Evolutionary conservation across 2,113 vertebrate species (phyloP).

Genomic region (Neofelis nebulosa): DNA sequence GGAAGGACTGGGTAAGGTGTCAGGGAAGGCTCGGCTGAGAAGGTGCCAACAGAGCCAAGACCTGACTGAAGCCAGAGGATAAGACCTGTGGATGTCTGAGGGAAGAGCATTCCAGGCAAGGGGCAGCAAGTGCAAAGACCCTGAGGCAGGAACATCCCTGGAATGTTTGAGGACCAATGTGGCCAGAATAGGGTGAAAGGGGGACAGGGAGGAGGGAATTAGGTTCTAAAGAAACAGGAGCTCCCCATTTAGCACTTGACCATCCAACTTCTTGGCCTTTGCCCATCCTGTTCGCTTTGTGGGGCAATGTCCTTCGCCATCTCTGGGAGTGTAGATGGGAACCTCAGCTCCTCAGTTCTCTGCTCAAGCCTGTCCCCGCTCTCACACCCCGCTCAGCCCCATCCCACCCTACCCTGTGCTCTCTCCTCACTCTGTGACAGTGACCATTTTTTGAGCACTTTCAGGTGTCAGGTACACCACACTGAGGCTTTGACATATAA

Average conservation of each 20-base stretch:
- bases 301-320: not conserved
- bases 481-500: not conserved
- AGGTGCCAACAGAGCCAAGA: not conserved
- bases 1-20: not conserved
- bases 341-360: not conserved
- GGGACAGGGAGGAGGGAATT: too few relatives aligned
- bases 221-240: not conserved
- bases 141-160: not conserved
- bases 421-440: too few relatives aligned
- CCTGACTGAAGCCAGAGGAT: not conserved
- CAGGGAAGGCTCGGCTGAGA: not conserved
- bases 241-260: not conserved
- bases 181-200: not conserved
- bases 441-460: not conserved
- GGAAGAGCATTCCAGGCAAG: not conserved
- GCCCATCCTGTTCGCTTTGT: not conserved
- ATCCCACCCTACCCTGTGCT: not conserved
- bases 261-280: not conserved
- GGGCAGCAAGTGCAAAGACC: not conserved
- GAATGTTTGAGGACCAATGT: too few relatives aligned
- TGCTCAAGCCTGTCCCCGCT: not conserved
- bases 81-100: not conserved
- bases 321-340: not conserved
- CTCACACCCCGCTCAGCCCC: not conserved
- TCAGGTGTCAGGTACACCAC: not conserved